Base-by-base conservation (phyloP, 2,888 invertebrate species). In the Spodoptera littoralis region DNA sequence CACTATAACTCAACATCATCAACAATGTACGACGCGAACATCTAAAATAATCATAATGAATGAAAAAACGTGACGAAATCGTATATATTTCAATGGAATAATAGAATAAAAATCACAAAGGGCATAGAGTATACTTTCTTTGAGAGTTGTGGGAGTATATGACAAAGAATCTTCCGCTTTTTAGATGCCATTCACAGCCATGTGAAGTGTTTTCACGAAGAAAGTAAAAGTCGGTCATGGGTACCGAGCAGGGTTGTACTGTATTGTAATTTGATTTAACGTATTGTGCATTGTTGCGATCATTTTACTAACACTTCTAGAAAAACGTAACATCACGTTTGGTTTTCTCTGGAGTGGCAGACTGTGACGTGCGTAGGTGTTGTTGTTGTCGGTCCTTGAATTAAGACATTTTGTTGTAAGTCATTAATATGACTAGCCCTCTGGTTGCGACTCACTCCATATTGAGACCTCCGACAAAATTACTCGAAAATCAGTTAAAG, bases 191-290 rank as follows among this genome's bases (percentile, higher is more conserved):
- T 91, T 91, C 90, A 89, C 48, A 58, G 41, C 13, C 88, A 90
- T 93, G 92, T 87, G 92, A 91, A 91, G 87, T 88, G 89, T 87
- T 92, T 92, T 92, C 92, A 86, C 90, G 87, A 87, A 85, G 93
- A 93, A 93, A 93, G 93, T 93, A 93, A 93, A 92, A 93, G 92
- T 88, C 85, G 91, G 92, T 88, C 92, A 92, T 72, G 62, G 65
- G 77, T 59, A 60, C 64, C 54, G 72, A 62, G 50, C 75, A 77
- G 73, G 77, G 80, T 47, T 75, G 75, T 41, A 47, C 59, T 8
- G 9, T 58, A 73, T 61, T 73, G 58, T 43, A 8, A 69, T 62
- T 27, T 46, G 54, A 42, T 69, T 66, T 58, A 45, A 48, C 53
- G 59, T 57, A 63, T 71, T 76, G 76, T 67, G 60, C 64, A 67